Evolutionary conservation across 2,113 vertebrate genomes (phyloP), one percentile per base, ranked within the genome.

Genomic region (Scomber japonicus): DNA sequence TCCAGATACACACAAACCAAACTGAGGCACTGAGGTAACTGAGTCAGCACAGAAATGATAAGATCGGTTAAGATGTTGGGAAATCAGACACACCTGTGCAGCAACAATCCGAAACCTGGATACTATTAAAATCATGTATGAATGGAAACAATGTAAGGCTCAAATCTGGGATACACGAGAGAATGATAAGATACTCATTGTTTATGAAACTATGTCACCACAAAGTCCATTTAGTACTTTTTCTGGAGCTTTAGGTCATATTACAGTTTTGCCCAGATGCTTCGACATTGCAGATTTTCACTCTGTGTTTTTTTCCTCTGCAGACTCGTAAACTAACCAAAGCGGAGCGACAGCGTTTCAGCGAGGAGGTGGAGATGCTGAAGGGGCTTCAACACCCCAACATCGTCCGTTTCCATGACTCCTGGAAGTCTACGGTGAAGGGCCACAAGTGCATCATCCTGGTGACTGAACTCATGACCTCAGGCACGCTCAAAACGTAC

Each of bases 341-440:
- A 84, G 94, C 94, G 0, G 98, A 99, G 89, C 91, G 98, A 8
- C 98, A 99, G 92, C 94, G 98, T 3, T 98, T 99, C 95, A 98
- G 98, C 0, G 98, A 99, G 91, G 98, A 99, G 89, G 98, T 98
- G 86, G 98, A 99, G 83, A 99, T 99, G 98, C 94, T 99, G 80
- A 99, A 99, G 89, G 97, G 97, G 13, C 95, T 99, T 67, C 98
- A 99, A 94, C 98, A 99, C 54, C 98, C 98, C 3, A 99, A 99
- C 93, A 99, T 99, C 0, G 98, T 99, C 35, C 97, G 98, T 78
- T 99, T 99, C 93, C 98, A 99, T 0, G 98, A 99, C 92, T 99
- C 98, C 57, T 99, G 98, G 97, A 99, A 99, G 92, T 97, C 97
- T 0, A 96, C 96, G 0, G 77, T 97, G 80, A 98, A 97, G 74